Base-by-base conservation (phyloP, 1,140 invertebrate genomes). In the Pseudomyrmex cubaensis region DNA sequence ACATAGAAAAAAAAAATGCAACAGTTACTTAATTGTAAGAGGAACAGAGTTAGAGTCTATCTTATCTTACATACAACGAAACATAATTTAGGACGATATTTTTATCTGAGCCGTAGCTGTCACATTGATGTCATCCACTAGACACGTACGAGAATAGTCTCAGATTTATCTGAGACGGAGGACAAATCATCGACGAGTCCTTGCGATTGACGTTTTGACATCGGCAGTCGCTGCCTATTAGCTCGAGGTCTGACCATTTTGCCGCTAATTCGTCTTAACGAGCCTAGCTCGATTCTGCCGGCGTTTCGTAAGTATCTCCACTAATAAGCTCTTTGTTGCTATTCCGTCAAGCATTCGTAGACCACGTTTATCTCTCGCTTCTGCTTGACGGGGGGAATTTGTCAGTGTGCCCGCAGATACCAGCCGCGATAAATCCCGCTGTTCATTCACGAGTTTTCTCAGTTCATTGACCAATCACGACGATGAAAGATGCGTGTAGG, bases 241-340 rank as follows among this genome's bases (percentile, higher is more conserved):
- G 91, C 87, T 86, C 84, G 87, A 88, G 85, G 86, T 87, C 61
- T 25, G 72, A 57, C 82, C 91, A 85, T 88, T 89, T 85, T 85
- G 66, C 73, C 85, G 85, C 87, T 92, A 92, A 93, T 91, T 92
- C 87, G 87, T 89, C 89, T 87, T 92, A 92, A 92, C 90, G 90
- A 92, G 90, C 73, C 70, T 77, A 25, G 84, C 57, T 72, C 48
- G n/a, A 17, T 63, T 59, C 44, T 50, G 56, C 82, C n/a, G 66
- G 87, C 82, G 86, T 90, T 88, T 90, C 87, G 86, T 84, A 87
- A 91, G 85, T 85, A 87, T 87, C 52, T 82, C 48, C 85, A 87
- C 88, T 91, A 91, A 91, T 90, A 89, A 91, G 87, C 76, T 86
- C 89, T 90, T 91, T 88, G 90, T 91, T 85, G 77, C 63, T 78